Base-by-base conservation (phyloP, 1,140 invertebrate species). In the Tetranychus cinnabarinus region DNA sequence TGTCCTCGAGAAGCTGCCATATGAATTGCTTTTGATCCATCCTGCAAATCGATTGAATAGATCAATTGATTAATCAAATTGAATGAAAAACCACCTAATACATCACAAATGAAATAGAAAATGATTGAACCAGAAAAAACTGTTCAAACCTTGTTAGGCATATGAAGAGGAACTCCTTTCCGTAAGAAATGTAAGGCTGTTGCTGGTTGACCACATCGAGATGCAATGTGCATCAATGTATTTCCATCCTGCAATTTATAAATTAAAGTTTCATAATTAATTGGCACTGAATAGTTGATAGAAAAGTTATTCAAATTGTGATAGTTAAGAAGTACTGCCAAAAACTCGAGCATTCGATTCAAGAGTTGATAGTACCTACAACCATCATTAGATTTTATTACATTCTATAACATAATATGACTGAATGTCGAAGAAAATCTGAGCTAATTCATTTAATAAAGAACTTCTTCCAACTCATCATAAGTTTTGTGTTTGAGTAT, bases 171-270 rank as follows among this genome's bases (percentile, higher is more conserved):
- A n/a, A 98, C 93, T 3, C 95, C 95, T 73, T 95, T 95, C 71
- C 92, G 96, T 70, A 98, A 88, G 34, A 98, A 82, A 79, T 92
- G 91, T 76, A 92, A 85, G n/a, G 93, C 93, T 65, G 92, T 97
- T 66, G 96, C 91, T 1, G 93, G 89, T 73, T 97, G 92, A 0
- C 93, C 95, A 71, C 88, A 90, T 52, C 90, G 73, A 0, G 91
- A 93, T 0, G 92, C 92, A 60, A 97, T 93, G 72, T 98, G 95
- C 85, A 97, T 95, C 56, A 98, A 73, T 0, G 95, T 99, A 64
- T 86, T 95, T 55, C 95, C 95, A 74, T 98, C 95, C 66, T 75
- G 70, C 3, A 50, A 59, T 6, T 42, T 42, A 33, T 7, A 37
- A 42, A 42, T 42, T 42, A 42, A 42, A 42, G 39, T 42, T 1